phyloP scores from a whole-genome alignment of 2,113 vertebrate genomes.

The Saimiri boliviensis region DNA sequence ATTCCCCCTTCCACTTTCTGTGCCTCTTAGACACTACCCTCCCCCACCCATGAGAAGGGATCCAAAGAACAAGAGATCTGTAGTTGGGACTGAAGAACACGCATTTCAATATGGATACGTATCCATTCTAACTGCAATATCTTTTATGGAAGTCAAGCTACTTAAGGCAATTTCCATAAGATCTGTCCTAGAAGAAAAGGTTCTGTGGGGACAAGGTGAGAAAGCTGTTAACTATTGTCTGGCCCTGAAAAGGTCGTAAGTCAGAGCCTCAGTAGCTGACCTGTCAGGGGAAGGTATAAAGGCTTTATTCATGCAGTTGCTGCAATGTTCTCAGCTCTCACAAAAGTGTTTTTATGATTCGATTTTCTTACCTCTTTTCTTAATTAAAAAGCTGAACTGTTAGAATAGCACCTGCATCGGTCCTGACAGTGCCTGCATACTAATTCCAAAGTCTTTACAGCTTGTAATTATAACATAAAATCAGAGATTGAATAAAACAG shows the following conservation, averaged over 20 bases:
- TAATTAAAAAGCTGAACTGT: conserved; percentile 91
- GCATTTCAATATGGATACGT: conserved; percentile 53
- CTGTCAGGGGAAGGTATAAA: conserved; percentile 88
- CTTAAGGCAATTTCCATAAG: conserved; percentile 83
- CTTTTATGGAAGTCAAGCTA: conserved; percentile 80
- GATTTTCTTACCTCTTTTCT: conserved; percentile 89
- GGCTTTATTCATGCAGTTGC: conserved; percentile 87
- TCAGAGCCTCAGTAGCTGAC: conserved; percentile 87
- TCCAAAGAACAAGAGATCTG: not conserved
- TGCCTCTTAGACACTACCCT: not conserved
- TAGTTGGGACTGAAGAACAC: not conserved
- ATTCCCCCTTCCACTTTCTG: not conserved
- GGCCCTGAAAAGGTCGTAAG: conserved; percentile 88
- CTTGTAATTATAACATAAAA: conserved; percentile 98
- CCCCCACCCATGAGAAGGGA: not conserved
- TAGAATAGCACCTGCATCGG: conserved; percentile 94
- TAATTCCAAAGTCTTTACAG: conserved; percentile 93
- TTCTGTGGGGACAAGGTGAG: conserved; percentile 86
- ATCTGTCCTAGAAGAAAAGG: conserved; percentile 81
- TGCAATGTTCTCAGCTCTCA: conserved; percentile 87
- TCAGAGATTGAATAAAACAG: conserved; percentile 92
- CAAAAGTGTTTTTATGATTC: conserved; percentile 91
- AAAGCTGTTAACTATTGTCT: conserved; percentile 88
- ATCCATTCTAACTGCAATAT: conserved; percentile 79
- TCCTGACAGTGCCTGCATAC: conserved; percentile 87